Evolutionary conservation across 2,888 invertebrate genomes (phyloP).

Genomic region (Coelopa pilipes): DNA sequence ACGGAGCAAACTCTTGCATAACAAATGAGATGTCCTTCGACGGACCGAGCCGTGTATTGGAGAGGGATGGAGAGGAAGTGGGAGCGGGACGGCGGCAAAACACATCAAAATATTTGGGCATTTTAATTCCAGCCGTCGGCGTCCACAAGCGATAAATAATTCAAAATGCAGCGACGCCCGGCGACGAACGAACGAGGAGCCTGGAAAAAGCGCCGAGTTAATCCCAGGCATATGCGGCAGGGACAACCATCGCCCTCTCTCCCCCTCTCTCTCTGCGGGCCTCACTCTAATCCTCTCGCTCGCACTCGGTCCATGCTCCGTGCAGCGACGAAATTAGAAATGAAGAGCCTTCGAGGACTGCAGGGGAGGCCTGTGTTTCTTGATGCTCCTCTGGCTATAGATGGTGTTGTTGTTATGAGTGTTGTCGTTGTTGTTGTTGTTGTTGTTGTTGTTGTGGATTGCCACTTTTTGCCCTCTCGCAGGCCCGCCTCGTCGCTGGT

Average conservation of each 20-base stretch:
- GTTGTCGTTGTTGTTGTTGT: neutral
- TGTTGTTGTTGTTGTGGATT: constrained; percentile 2
- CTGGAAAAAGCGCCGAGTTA: constrained; percentile 23
- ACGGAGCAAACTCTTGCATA: constrained; percentile 29
- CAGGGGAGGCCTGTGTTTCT: neutral
- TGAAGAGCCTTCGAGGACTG: constrained; percentile 40
- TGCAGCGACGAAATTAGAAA: constrained; percentile 36
- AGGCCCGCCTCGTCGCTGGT: neutral
- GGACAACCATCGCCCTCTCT: constrained; percentile 1
- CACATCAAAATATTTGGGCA: constrained; percentile 51
- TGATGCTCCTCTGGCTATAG: neutral
- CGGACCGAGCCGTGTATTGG: too few species aligned
- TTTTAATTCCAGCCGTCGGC: constrained; percentile 53
- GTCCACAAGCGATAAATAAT: constrained; percentile 59
- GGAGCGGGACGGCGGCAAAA: constrained; percentile 1
- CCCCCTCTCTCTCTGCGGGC: neutral
- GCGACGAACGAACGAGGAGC: neutral
- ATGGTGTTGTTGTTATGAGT: neutral
- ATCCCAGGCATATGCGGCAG: constrained; percentile 29
- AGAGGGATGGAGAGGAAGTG: neutral
- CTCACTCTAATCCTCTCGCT: neutral
- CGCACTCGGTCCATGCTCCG: neutral
- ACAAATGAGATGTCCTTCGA: constrained; percentile 9
- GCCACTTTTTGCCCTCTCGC: constrained; percentile 4
- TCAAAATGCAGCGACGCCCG: constrained; percentile 58